Percentiles rank a stretch among this genome's conserved stretches.
phyloP scores from a whole-genome alignment of 1,140 invertebrate species.

The Bombus breviceps region DNA sequence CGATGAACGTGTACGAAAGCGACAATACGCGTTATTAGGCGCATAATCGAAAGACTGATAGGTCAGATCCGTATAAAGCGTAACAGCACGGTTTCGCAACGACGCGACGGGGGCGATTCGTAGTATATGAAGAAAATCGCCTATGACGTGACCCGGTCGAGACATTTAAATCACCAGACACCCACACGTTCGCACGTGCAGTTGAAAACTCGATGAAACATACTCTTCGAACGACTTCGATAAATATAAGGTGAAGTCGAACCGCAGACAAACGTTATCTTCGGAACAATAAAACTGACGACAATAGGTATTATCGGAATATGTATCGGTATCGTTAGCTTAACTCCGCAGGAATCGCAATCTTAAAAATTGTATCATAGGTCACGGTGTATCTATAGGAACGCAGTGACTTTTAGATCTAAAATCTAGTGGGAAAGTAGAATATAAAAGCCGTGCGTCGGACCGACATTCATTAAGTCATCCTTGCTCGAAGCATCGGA shows the following conservation, averaged over 20 bases:
- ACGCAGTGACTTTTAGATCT: no score
- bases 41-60: slow-evolving; percentile 42
- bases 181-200: slow-evolving; percentile 68
- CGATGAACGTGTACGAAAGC: not conserved
- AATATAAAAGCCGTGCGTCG: no score
- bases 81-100: slow-evolving; percentile 65
- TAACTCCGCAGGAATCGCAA: not conserved
- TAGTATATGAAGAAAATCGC: slow-evolving; percentile 57
- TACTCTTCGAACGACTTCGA: slow-evolving; percentile 37
- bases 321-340: slow-evolving; percentile 21
- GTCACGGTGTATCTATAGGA: no score
- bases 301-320: slow-evolving; percentile 56
- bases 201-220: slow-evolving; percentile 61
- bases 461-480: no score
- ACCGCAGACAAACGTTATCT: no score
- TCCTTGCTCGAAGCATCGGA: no score
- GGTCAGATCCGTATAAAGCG: not conserved
- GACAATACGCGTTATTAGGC: slow-evolving; percentile 29
- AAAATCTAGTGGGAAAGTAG: no score
- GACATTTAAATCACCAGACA: slow-evolving; percentile 75
- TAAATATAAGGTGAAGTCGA: slow-evolving; percentile 39
- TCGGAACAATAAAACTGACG: slow-evolving; percentile 69
- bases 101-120: slow-evolving; percentile 63
- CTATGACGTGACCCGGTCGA: slow-evolving; percentile 62
- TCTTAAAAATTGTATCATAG: no score